Evolutionary conservation across 2,888 invertebrate species (phyloP).

Genomic region (Xylophagus ater): DNA sequence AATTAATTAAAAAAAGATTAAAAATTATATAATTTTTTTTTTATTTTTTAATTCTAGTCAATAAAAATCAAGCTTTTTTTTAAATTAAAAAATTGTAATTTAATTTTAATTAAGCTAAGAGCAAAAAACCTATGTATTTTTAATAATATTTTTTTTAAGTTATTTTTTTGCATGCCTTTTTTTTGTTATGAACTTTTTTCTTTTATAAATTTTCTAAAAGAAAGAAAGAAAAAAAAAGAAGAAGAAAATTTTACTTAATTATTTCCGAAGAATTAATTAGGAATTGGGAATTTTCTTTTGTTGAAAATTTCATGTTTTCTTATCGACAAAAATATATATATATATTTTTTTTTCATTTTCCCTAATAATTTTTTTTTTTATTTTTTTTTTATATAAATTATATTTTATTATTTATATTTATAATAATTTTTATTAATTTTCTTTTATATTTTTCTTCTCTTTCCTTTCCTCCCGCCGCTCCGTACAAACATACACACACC

Average conservation of each 20-base stretch:
- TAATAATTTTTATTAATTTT: neutral
- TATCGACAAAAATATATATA: too few relatives aligned
- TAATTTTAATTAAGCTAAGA: too few relatives aligned
- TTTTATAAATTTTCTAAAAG: conserved; percentile 3
- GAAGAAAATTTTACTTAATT: conserved; percentile 15
- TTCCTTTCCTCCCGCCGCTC: neutral
- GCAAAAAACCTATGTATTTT: too few relatives aligned
- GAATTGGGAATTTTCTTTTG: conserved; percentile 18
- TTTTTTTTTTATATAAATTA: neutral
- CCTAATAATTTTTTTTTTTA: conserved; percentile 1
- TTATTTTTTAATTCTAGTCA: too few relatives aligned
- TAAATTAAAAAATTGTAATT: neutral
- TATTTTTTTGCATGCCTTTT: conserved; percentile 33
- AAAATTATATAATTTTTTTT: too few relatives aligned
- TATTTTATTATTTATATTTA: neutral
- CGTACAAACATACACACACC: too few relatives aligned
- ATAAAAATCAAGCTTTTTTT: too few relatives aligned
- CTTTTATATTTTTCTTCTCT: neutral
- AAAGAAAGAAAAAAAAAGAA: too few relatives aligned
- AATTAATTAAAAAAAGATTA: too few relatives aligned
- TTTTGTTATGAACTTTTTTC: conserved; percentile 14
- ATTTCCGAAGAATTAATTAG: too few relatives aligned
- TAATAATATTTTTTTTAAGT: conserved; percentile 20
- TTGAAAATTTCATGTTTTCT: too few relatives aligned
- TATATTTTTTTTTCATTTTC: conserved; percentile 13